Evolutionary conservation across 2,113 vertebrate genomes (phyloP).

Genomic region (Eublepharis macularius): DNA sequence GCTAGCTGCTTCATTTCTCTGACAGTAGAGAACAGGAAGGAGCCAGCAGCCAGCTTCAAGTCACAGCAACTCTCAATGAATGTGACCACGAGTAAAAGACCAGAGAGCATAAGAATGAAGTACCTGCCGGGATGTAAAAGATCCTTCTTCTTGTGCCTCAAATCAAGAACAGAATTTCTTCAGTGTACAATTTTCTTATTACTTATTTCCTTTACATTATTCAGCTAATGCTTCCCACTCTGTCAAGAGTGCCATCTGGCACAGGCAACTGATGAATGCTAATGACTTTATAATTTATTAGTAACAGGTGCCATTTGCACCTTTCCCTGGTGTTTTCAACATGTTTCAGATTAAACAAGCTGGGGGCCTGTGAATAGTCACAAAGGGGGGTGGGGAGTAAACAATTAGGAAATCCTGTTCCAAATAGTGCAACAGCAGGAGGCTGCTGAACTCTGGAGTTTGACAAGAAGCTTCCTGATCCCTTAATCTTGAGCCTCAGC

Average conservation of each 20-base stretch:
- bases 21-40: not conserved
- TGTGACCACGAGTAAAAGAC: not conserved
- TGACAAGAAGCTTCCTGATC: no score
- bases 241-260: conserved; percentile 18
- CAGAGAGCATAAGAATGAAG: not conserved
- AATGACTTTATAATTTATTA: not conserved
- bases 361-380: no score
- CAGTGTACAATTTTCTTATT: not conserved
- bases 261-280: conserved; percentile 5
- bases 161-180: not conserved
- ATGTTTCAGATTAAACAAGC: not conserved
- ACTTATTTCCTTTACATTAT: not conserved
- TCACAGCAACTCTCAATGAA: not conserved
- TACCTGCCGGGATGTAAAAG: not conserved
- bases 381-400: no score
- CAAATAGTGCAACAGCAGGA: no score
- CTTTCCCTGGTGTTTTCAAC: not conserved
- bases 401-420: no score
- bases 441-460: no score
- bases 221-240: conserved; percentile 11
- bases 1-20: not conserved
- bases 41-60: not conserved
- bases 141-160: not conserved
- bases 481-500: no score
- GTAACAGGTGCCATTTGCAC: not conserved